Evolutionary conservation across 1,140 invertebrate genomes (phyloP), one percentile per base, ranked within the genome.

Genomic region (Pogonomyrmex californicus): DNA sequence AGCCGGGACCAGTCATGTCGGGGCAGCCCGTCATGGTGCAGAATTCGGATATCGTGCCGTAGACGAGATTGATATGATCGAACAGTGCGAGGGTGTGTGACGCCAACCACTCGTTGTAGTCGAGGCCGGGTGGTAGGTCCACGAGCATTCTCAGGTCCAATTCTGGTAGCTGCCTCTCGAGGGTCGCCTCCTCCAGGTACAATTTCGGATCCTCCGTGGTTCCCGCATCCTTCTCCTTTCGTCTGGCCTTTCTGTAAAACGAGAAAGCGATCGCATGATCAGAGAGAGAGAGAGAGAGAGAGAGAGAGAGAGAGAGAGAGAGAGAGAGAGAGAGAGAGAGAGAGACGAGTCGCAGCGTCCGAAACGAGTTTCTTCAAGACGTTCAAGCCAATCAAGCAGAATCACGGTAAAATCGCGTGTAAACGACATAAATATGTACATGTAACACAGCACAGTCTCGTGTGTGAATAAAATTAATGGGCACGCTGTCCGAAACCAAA

Each of bases 71-170:
- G 89, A 99, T 98, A 96, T 99, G 99, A 95, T 99, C 99, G 95
- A 99, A 99, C 95, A 99, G 98, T 96, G 99, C 98, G 95, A 99
- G 97, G 76, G 99, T 99, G 95, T 99, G 99, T 89, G 98, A 99
- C 83, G 99, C 99, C 89, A 99, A 97, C 99, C 99, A 99, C 96
- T 99, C 99, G 96, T 99, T 99, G 96, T 98, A 98, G 95, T 99
- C 99, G 93, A 99, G 96, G 88, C 98, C 98, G 87, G 97, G 97
- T 90, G 99, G 99, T 95, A 99, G 96, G 94, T 99, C 98, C 86
- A 99, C 98, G 93, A 99, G 96, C 95, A 98, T 97, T 93, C 97
- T 97, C 95, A 99, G 97, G 96, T 99, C 98, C 92, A 98, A 96
- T 95, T 99, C 98, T 89, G 98, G 98, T 94, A 99, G 96, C 95